Evolutionary conservation across 1,140 invertebrate genomes (phyloP).

Genomic region (Eriocheir sinensis): DNA sequence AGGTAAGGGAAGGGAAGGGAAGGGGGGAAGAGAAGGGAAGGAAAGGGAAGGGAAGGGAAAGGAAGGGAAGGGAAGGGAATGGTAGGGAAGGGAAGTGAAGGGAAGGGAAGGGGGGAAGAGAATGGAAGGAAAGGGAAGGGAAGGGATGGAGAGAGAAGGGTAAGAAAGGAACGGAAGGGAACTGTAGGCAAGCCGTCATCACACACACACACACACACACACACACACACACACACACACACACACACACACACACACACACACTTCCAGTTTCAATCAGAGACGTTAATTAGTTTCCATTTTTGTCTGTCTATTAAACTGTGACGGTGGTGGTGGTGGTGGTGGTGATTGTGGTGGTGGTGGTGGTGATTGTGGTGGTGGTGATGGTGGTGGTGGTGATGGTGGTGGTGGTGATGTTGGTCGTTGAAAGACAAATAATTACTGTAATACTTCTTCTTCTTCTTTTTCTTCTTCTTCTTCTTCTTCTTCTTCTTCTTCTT

Average conservation of each 20-base stretch:
- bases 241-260: not conserved
- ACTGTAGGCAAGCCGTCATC: not conserved
- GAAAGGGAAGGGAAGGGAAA: no score
- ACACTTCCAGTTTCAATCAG: not conserved
- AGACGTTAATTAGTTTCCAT: slow-evolving; percentile 3
- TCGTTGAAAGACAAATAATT: no score
- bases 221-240: no score
- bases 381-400: not conserved
- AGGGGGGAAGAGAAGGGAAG: no score
- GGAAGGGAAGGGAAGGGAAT: no score
- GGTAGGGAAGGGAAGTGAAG: not conserved
- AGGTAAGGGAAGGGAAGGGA: no score
- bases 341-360: no score
- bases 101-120: not conserved
- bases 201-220: no score
- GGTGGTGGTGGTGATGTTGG: not conserved
- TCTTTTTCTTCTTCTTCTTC: slow-evolving; percentile 49
- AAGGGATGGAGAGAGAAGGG: no score
- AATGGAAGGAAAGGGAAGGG: no score
- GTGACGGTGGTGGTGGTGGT: not conserved
- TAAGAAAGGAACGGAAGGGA: no score
- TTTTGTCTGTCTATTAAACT: not conserved
- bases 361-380: not conserved
- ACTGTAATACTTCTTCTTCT: no score
- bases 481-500: slow-evolving; percentile 40